Evolutionary conservation across 2,888 invertebrate genomes (phyloP).

Genomic region (Malthinus flaveolus): DNA sequence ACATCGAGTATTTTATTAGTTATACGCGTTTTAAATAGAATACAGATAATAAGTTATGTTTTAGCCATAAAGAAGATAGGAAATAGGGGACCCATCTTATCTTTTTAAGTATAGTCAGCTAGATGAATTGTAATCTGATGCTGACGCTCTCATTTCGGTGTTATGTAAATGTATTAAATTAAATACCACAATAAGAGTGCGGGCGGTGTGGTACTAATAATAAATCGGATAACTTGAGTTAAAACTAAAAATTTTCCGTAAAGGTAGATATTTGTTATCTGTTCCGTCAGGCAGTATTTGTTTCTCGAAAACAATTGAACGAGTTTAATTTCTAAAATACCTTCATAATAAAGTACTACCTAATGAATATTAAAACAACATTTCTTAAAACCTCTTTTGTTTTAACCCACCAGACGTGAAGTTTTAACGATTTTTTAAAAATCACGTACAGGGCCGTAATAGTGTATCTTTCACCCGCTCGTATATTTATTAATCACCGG

Average conservation of each 20-base stretch:
- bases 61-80: constrained; percentile 10
- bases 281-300: constrained; percentile 20
- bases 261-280: constrained; percentile 21
- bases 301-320: constrained; percentile 17
- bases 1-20: constrained; percentile 21
- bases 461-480: too few relatives aligned
- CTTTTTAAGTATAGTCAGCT: constrained; percentile 25
- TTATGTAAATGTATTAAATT: constrained; percentile 25
- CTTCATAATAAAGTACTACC: constrained; percentile 13
- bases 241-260: constrained; percentile 23
- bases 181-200: constrained; percentile 21
- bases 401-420: too few relatives aligned
- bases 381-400: too few relatives aligned
- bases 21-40: constrained; percentile 8
- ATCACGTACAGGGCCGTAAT: too few relatives aligned
- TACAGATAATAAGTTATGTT: constrained; percentile 23
- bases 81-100: constrained; percentile 26
- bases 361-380: constrained; percentile 7
- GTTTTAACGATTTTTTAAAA: too few relatives aligned
- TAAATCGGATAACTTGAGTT: constrained; percentile 24
- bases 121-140: constrained; percentile 26
- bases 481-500: too few relatives aligned
- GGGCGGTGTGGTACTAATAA: constrained; percentile 1
- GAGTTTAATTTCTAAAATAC: constrained; percentile 20
- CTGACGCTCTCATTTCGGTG: constrained; percentile 14